Percentiles rank a stretch among this genome's conserved stretches.
phyloP scores from a whole-genome alignment of 2,888 invertebrate species.

The Andrena haemorrhoa region DNA sequence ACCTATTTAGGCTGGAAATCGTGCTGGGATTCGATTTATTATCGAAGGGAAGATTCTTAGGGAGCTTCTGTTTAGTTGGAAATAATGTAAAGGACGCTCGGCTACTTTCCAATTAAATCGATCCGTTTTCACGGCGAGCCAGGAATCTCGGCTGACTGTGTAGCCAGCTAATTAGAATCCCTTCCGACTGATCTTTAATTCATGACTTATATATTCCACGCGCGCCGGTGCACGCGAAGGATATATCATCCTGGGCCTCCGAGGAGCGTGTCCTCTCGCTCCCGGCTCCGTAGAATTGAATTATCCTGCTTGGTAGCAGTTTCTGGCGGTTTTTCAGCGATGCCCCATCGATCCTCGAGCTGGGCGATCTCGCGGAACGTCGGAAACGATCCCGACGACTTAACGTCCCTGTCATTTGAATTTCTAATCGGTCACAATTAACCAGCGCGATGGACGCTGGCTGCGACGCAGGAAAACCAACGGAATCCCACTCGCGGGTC shows the following conservation, averaged over 20 bases:
- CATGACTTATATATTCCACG: constrained; percentile 57
- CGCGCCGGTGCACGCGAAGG: constrained; percentile 25
- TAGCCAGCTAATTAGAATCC: constrained; percentile 63
- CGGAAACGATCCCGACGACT: constrained; percentile 20
- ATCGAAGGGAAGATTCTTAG: not conserved
- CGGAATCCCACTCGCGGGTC: constrained; percentile 53
- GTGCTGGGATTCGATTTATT: no score
- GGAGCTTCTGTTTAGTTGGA: not conserved
- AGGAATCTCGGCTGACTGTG: constrained; percentile 52
- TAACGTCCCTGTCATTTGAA: constrained; percentile 43
- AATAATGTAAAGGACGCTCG: constrained; percentile 35
- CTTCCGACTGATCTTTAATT: constrained; percentile 66
- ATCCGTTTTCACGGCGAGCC: constrained; percentile 53
- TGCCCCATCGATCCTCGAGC: not conserved
- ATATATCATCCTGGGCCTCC: constrained; percentile 37
- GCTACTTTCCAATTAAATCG: constrained; percentile 57
- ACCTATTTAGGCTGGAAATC: not conserved
- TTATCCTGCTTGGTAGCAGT: constrained; percentile 25
- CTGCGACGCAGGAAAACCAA: constrained; percentile 24
- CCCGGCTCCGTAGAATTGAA: not conserved
- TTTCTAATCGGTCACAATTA: constrained; percentile 60
- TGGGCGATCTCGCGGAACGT: not conserved
- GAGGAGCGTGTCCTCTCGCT: constrained; percentile 35
- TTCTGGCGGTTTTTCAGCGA: not conserved
- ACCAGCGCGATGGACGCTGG: constrained; percentile 16